Conservation (phyloP, 2,113 vertebrate species). For the Phrynosoma blainvillii region DNA sequence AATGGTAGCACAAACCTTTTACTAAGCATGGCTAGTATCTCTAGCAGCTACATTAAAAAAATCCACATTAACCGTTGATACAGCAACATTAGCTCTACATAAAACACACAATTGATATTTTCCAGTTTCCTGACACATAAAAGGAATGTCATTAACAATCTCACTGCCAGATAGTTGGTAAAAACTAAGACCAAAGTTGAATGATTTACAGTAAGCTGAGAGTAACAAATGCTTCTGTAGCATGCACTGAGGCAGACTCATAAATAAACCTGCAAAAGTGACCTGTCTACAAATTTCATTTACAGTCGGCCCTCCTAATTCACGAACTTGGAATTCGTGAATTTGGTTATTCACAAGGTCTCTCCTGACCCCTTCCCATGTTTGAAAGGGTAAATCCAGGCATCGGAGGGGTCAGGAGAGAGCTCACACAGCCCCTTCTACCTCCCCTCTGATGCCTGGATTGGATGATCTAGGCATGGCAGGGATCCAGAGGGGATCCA, state of each 20-base stretch:
- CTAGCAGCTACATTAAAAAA: background rate
- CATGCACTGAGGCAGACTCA: background rate
- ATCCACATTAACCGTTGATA: background rate
- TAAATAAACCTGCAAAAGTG: background rate
- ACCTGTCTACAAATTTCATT: background rate
- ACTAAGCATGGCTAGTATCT: background rate
- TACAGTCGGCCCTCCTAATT: too few relatives aligned
- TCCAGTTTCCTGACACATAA: background rate
- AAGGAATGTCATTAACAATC: background rate
- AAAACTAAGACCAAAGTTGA: background rate
- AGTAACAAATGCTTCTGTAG: background rate
- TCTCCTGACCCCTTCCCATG: too few relatives aligned
- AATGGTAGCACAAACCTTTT: background rate
- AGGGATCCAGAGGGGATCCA: too few relatives aligned
- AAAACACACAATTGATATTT: background rate
- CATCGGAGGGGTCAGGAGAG: too few relatives aligned
- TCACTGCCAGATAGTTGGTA: background rate
- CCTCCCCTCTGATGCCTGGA: too few relatives aligned
- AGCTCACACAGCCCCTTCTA: too few relatives aligned
- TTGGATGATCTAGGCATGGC: too few relatives aligned
- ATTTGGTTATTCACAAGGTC: too few relatives aligned
- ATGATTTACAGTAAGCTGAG: background rate
- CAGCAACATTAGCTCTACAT: background rate
- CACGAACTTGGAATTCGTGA: too few relatives aligned
- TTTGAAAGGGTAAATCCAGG: too few relatives aligned